phyloP scores from a whole-genome alignment of 2,888 invertebrate genomes.

The Pharmacophagus antenor region DNA sequence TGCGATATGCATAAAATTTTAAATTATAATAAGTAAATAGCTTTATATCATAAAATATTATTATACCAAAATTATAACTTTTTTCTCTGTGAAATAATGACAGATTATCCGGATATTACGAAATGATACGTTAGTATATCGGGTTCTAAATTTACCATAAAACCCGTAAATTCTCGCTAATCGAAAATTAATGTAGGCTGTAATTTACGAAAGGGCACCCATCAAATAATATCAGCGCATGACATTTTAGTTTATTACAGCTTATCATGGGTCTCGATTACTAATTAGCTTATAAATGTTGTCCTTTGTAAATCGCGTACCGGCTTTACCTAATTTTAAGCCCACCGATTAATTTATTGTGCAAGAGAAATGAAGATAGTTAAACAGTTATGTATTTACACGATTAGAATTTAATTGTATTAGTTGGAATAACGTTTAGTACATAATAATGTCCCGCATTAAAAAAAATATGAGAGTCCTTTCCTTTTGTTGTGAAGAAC shows the following conservation, averaged over 20 bases:
- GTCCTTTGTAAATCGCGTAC: neutral
- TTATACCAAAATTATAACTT: neutral
- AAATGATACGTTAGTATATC: constrained; percentile 25
- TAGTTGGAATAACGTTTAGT: no score
- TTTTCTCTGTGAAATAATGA: constrained; percentile 12
- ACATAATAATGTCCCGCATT: no score
- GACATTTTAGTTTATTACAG: constrained; percentile 50
- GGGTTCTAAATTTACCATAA: constrained; percentile 28
- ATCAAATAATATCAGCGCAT: constrained; percentile 62
- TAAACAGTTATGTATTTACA: no score
- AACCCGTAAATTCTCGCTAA: constrained; percentile 62
- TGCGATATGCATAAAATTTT: no score
- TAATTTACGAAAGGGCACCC: constrained; percentile 76
- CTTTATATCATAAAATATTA: no score
- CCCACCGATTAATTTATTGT: no score
- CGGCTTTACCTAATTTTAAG: neutral
- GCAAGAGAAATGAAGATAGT: no score
- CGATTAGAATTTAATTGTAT: no score
- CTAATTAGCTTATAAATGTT: constrained; percentile 9
- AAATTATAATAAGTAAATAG: neutral
- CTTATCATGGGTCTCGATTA: constrained; percentile 17
- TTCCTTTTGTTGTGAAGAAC: no score
- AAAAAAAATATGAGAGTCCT: no score
- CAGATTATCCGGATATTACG: constrained; percentile 14
- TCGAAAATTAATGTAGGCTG: constrained; percentile 75